Evolutionary conservation across 2,888 invertebrate species (phyloP), one percentile per base, ranked within the genome.

Genomic region (Epinotia demarniana): DNA sequence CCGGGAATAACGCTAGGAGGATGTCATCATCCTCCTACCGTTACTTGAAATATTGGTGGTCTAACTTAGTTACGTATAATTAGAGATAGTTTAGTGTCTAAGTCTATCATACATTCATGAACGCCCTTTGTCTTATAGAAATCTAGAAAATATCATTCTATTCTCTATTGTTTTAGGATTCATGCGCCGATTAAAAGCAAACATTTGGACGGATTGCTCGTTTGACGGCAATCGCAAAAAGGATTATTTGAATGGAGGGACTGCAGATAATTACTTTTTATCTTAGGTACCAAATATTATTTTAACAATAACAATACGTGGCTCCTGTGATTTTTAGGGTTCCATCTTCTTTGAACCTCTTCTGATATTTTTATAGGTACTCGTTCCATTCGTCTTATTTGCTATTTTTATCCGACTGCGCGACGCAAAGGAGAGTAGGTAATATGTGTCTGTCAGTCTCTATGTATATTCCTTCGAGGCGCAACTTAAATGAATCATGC

Each of bases 121-220:
- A 49, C 6, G 49, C 49, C 5, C 4, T 0, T 49, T 49, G 4
- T 49, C 16, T n/a, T 33, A 53, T 9, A 63, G 63, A 46, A 5
- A 53, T 27, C 27, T 23, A 49, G 27, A 66, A 64, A 66, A n/a
- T 27, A 11, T 46, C 16, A 64, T 23, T 61, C 12, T 11, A 57
- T 64, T 67, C 68, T 57, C 33, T 58, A 64, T 78, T 72, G 62
- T 82, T 82, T 72, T 73, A 87, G 86, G 83, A 18, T 84, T 83
- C 4, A 69, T 79, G 60, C 83, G 80, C 67, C 81, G 81, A 74
- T 78, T 39, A 80, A 80, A 73, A 73, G 79, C 19, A 80, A 62
- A 68, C 63, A 77, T 63, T 64, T 16, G 19, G 58, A 55, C 58
- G n/a, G 11, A 64, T 64, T 70, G 19, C 19, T 53, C n/a, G 62